phyloP scores from a whole-genome alignment of 2,797 vertebrate species.

The Mergus octosetaceus region DNA sequence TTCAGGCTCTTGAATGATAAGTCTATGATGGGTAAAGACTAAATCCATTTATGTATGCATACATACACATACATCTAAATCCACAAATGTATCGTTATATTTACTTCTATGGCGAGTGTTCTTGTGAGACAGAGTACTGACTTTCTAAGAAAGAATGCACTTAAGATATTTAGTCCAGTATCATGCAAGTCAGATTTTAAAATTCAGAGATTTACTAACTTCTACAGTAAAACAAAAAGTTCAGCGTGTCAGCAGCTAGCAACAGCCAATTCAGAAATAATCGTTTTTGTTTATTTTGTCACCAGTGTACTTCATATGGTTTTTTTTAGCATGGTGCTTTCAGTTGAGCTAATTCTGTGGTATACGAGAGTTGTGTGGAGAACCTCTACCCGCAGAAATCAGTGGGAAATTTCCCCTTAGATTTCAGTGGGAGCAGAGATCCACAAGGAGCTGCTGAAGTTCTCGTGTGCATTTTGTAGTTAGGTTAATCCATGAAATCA shows the following conservation, averaged over 20 bases:
- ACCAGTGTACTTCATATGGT: fast-evolving
- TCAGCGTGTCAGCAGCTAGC: not conserved
- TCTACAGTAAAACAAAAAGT: not conserved
- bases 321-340: not conserved
- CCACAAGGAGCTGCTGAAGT: not conserved
- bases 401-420: not conserved
- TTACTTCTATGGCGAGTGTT: not conserved
- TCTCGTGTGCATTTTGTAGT: not conserved
- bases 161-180: not conserved
- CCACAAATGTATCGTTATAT: fast-evolving
- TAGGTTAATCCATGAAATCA: not conserved
- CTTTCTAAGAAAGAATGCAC: not conserved
- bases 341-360: not conserved
- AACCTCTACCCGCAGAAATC: not conserved
- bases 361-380: not conserved
- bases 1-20: not conserved
- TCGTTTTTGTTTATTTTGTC: not conserved
- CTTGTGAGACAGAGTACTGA: not conserved
- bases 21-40: not conserved
- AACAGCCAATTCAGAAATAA: not conserved
- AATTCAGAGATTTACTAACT: not conserved
- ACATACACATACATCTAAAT: not conserved
- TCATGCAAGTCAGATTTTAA: not conserved
- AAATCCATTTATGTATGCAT: too few relatives aligned
- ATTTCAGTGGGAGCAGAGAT: not conserved